Evolutionary conservation across 2,888 invertebrate species (phyloP).

Genomic region (Drosophila cyrtoloma): DNA sequence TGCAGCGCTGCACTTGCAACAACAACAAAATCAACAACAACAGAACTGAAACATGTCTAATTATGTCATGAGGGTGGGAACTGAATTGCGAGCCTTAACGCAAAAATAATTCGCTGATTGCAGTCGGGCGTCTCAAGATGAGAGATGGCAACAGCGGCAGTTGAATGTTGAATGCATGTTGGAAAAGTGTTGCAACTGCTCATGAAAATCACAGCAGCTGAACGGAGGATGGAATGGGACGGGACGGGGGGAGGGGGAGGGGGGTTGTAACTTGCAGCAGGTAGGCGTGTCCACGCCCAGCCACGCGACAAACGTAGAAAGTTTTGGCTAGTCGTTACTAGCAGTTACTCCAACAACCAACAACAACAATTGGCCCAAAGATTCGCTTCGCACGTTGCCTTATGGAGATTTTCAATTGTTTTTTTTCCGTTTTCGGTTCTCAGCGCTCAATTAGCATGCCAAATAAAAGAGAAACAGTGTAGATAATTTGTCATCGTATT

Average conservation of each 20-base stretch:
- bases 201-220: constrained; percentile 54
- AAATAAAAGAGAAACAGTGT: constrained; percentile 45
- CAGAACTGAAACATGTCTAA: constrained; percentile 73
- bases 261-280: neutral
- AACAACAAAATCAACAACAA: constrained; percentile 4
- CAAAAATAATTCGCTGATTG: constrained; percentile 57
- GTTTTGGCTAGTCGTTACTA: constrained; percentile 53
- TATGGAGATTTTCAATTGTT: constrained; percentile 67
- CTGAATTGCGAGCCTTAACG: constrained; percentile 31
- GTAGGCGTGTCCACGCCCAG: constrained; percentile 45
- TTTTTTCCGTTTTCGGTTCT: constrained; percentile 71
- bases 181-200: constrained; percentile 61
- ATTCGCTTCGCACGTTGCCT: constrained; percentile 67
- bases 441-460: constrained; percentile 76
- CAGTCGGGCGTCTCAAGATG: constrained; percentile 33
- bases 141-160: constrained; percentile 52
- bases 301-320: constrained; percentile 82
- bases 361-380: constrained; percentile 44
- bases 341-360: constrained; percentile 32
- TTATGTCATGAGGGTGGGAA: constrained; percentile 86
- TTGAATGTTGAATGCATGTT: constrained; percentile 50
- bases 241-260: neutral
- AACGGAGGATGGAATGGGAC: neutral
- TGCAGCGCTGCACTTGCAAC: constrained; percentile 26
- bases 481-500: constrained; percentile 73